A percentile compares a stretch with the other conserved stretches of the same genome.
Conservation (phyloP, 2,888 invertebrate genomes). For the Ptilodon capucinus region DNA sequence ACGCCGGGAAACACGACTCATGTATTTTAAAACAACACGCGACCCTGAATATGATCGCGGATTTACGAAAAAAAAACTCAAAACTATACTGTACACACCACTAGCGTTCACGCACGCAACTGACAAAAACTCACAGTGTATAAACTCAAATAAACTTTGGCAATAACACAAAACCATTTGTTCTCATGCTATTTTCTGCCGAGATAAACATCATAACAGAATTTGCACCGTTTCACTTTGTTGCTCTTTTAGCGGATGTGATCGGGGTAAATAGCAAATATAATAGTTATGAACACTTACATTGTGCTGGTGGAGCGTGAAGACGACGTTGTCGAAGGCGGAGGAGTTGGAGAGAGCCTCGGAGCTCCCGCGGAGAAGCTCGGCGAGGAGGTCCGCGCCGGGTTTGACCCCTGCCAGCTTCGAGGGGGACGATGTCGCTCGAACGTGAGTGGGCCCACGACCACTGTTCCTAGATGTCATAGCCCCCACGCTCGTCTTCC, state of each 20-base stretch:
- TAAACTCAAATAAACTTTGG: constrained; percentile 60
- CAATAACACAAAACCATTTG: constrained; percentile 61
- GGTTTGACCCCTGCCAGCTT: constrained; percentile 85
- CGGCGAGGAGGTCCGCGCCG: constrained; percentile 86
- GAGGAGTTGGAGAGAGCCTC: constrained; percentile 87
- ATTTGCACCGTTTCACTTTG: constrained; percentile 57
- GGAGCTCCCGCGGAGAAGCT: constrained; percentile 90
- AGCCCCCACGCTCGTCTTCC: constrained; percentile 85
- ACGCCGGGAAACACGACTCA: constrained; percentile 58
- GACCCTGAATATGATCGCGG: constrained; percentile 65
- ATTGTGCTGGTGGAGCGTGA: constrained; percentile 77
- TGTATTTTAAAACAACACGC: constrained; percentile 52
- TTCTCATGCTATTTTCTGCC: constrained; percentile 64
- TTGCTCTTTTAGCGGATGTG: constrained; percentile 51
- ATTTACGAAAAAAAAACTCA: constrained; percentile 52
- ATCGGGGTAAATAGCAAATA: constrained; percentile 48
- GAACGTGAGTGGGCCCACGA: constrained; percentile 85
- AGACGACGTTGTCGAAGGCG: constrained; percentile 76
- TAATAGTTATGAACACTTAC: constrained; percentile 60
- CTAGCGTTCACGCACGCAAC: constrained; percentile 32
- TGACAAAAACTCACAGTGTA: constrained; percentile 51
- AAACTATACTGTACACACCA: constrained; percentile 34
- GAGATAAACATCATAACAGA: constrained; percentile 66
- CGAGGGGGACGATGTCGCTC: constrained; percentile 91
- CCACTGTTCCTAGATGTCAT: constrained; percentile 60